Conservation (phyloP, 2,797 vertebrate species). For the Hyperoplus immaculatus region DNA sequence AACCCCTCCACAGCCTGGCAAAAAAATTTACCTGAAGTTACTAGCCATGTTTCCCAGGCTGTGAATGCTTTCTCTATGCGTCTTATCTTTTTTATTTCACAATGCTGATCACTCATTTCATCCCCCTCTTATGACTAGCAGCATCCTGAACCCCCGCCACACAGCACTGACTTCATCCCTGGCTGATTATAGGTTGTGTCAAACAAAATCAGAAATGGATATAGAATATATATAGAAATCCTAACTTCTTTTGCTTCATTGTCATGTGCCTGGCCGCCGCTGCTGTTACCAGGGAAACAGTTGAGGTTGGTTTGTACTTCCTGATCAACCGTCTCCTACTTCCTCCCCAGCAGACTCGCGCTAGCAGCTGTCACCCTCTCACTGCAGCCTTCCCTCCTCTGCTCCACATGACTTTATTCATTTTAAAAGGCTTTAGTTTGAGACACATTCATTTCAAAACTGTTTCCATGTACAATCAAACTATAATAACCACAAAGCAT, state of each 20-base stretch:
- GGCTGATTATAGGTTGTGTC: background rate
- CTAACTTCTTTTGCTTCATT: constrained; percentile 17
- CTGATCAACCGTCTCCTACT: constrained; percentile 82
- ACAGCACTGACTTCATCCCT: constrained; percentile 2
- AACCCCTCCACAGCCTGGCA: background rate
- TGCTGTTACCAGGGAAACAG: constrained; percentile 70
- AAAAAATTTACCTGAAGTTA: background rate
- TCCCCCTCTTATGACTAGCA: background rate
- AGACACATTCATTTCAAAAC: constrained; percentile 45
- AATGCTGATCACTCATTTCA: constrained; percentile 22
- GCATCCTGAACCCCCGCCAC: background rate
- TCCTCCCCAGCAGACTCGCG: constrained; percentile 70
- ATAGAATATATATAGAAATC: no score
- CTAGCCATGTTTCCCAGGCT: background rate
- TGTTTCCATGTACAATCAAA: constrained; percentile 17
- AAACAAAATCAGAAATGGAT: no score
- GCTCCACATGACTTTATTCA: constrained; percentile 46
- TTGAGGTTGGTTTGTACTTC: constrained; percentile 83
- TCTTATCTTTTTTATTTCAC: constrained; percentile 29
- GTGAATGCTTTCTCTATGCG: background rate
- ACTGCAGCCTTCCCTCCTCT: constrained; percentile 27
- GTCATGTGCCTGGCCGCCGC: constrained; percentile 19
- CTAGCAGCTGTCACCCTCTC: constrained; percentile 56
- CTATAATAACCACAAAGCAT: background rate
- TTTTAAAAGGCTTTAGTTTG: constrained; percentile 39